These are phyloP conservation scores for Dasypolia templi DNA, from an alignment of 2,888 invertebrate species.

Conservation along the genomic window DNA sequence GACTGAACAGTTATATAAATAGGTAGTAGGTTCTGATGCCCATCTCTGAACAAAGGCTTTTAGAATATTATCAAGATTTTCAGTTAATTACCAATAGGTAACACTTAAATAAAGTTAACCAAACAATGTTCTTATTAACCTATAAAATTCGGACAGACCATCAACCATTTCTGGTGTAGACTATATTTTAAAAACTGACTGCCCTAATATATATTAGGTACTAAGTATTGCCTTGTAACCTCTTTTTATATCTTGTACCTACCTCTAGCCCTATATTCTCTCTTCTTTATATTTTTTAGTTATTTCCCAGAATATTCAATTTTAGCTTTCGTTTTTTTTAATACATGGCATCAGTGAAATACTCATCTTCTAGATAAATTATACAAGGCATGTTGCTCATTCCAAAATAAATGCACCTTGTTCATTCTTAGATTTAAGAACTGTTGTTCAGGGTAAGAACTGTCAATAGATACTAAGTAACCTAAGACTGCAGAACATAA, in stretches of 20 bases:
- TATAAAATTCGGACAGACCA: conserved; percentile 19
- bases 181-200: conserved; percentile 3
- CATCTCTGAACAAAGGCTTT: background rate
- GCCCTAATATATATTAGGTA: background rate
- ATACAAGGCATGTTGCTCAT: background rate
- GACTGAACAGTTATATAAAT: conserved; percentile 16
- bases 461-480: background rate
- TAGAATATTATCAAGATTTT: conserved; percentile 1
- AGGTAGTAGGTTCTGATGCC: background rate
- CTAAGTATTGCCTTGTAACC: background rate
- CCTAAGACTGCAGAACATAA: background rate
- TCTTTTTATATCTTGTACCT: background rate
- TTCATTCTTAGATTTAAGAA: background rate
- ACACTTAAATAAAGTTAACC: background rate
- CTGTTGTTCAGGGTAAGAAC: background rate
- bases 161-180: background rate
- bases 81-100: background rate
- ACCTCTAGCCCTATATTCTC: background rate
- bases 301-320: background rate
- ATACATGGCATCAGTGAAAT: background rate
- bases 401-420: background rate
- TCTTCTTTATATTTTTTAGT: background rate
- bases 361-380: background rate
- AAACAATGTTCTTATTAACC: conserved; percentile 25
- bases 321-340: no score